Evolutionary conservation across 1,140 invertebrate species (phyloP).

Genomic region (Drosophila triauraria): DNA sequence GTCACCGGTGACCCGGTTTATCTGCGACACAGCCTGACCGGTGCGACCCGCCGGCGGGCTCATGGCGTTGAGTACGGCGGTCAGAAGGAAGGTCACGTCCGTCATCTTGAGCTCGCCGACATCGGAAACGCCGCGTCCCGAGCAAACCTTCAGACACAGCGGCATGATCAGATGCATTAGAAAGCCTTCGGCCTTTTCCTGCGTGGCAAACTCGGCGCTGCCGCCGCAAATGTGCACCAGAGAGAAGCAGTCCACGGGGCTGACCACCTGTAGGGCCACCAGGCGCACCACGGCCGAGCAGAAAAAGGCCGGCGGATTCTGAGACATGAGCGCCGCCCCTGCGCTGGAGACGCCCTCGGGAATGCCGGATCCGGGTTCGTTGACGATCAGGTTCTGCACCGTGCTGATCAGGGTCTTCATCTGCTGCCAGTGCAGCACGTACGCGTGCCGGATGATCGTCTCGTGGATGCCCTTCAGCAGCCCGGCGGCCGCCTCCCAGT

Average conservation of each 20-base stretch:
- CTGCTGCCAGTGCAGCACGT: constrained; percentile 98
- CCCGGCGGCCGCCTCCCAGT: constrained; percentile 98
- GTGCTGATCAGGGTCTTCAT: constrained; percentile 95
- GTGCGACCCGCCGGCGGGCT: constrained; percentile 89
- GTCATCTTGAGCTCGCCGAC: constrained; percentile 94
- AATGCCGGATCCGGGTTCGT: constrained; percentile 74
- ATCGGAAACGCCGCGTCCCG: constrained; percentile 94
- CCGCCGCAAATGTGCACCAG: constrained; percentile 97
- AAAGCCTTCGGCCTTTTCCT: constrained; percentile 97
- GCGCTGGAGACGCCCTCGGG: constrained; percentile 90
- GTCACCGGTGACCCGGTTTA: constrained; percentile 89
- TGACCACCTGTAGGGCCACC: constrained; percentile 96
- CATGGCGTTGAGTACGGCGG: constrained; percentile 95
- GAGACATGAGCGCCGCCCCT: constrained; percentile 91
- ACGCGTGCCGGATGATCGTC: constrained; percentile 96
- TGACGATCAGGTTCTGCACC: constrained; percentile 88
- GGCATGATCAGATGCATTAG: constrained; percentile 98
- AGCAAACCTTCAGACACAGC: constrained; percentile 96
- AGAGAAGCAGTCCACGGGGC: constrained; percentile 95
- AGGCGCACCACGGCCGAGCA: constrained; percentile 98
- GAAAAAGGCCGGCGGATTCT: constrained; percentile 96
- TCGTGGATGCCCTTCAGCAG: constrained; percentile 97
- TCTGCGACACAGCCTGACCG: constrained; percentile 87
- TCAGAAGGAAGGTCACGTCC: constrained; percentile 96
- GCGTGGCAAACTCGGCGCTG: constrained; percentile 93